phyloP scores from a whole-genome alignment of 2,888 invertebrate genomes.

The Cryptus viduatorius region DNA sequence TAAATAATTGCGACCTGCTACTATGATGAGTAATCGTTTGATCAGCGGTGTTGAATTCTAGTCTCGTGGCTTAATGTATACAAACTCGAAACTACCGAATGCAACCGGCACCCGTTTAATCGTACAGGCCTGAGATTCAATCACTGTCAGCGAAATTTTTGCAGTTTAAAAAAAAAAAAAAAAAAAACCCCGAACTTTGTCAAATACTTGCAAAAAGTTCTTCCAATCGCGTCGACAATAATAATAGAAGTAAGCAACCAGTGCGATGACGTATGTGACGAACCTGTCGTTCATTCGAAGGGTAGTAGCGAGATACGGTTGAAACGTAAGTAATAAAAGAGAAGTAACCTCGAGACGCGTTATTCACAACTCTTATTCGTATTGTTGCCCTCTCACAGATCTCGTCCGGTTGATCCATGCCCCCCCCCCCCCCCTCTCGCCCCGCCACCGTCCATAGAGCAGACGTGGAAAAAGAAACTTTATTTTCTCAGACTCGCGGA shows the following conservation, averaged over 20 bases:
- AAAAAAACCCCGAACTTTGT: neutral
- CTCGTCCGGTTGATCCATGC: constrained; percentile 26
- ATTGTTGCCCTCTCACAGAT: constrained; percentile 55
- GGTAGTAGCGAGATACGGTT: neutral
- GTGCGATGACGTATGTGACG: neutral
- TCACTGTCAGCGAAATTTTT: neutral
- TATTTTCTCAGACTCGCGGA: constrained; percentile 69
- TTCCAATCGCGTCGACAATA: neutral
- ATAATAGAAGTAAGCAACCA: neutral
- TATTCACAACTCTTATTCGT: constrained; percentile 37
- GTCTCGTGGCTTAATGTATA: constrained; percentile 2
- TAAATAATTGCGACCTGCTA: constrained; percentile 59
- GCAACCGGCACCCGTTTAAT: neutral
- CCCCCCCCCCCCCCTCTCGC: neutral
- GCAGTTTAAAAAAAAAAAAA: neutral
- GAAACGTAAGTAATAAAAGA: constrained; percentile 32
- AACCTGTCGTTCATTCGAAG: neutral
- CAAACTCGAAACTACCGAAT: constrained; percentile 9
- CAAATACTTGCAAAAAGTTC: neutral
- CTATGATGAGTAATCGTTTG: constrained; percentile 57
- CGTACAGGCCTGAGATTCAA: neutral
- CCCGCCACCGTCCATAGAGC: constrained; percentile 7
- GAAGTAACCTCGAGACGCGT: neutral
- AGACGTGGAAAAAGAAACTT: constrained; percentile 68
- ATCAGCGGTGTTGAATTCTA: constrained; percentile 43